phyloP scores from a whole-genome alignment of 2,113 vertebrate genomes.

The Rissa tridactyla region DNA sequence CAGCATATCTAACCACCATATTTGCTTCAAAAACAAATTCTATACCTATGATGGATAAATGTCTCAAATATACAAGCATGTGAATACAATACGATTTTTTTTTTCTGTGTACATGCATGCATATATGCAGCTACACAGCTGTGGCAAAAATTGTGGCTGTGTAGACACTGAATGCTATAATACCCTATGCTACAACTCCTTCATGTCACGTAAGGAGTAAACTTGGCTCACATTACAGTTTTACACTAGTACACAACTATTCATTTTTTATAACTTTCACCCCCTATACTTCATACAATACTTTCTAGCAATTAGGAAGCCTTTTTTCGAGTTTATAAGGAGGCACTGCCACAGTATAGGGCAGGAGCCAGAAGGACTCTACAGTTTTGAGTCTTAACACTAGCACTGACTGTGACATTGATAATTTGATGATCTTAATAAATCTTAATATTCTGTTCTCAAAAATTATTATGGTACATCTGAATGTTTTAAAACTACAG shows the following conservation, averaged over 20 bases:
- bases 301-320: neutral
- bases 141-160: neutral
- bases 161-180: neutral
- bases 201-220: neutral
- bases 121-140: neutral
- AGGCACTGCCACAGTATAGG: neutral
- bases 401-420: neutral
- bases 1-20: neutral
- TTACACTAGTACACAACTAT: neutral
- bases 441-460: neutral
- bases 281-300: neutral
- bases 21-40: neutral
- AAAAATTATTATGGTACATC: neutral
- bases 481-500: neutral
- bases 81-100: neutral
- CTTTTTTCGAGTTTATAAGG: neutral
- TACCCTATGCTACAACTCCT: neutral
- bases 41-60: neutral
- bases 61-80: neutral
- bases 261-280: neutral
- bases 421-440: neutral
- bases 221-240: neutral
- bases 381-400: neutral
- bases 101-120: neutral
- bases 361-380: neutral